Conservation (phyloP, 2,888 invertebrate genomes). For the Drosophila infuscata region DNA sequence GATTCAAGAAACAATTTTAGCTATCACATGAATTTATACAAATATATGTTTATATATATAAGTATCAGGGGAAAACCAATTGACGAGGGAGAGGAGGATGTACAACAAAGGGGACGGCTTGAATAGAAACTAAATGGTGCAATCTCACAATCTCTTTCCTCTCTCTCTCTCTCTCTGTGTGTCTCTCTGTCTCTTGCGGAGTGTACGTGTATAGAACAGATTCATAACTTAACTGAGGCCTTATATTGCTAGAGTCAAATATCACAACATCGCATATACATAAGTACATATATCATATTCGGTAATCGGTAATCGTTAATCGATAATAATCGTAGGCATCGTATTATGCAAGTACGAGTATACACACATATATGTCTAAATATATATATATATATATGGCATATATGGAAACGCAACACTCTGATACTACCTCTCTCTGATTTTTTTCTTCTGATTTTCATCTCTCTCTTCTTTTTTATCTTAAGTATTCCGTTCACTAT, state of each 20-base stretch:
- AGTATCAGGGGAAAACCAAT: slow-evolving; percentile 46
- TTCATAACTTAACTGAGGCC: slow-evolving; percentile 41
- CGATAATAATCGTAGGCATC: slow-evolving; percentile 48
- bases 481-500: slow-evolving; percentile 13
- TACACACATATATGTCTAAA: slow-evolving; percentile 3
- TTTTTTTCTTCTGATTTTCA: background rate
- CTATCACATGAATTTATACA: slow-evolving; percentile 58
- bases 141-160: background rate
- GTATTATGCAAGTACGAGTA: slow-evolving; percentile 8
- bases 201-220: slow-evolving; percentile 8
- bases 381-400: slow-evolving; percentile 7
- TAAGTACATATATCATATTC: slow-evolving; percentile 53
- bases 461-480: slow-evolving; percentile 9
- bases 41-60: background rate
- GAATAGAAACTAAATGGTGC: slow-evolving; percentile 30
- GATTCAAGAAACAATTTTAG: slow-evolving; percentile 27
- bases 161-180: background rate
- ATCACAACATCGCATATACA: slow-evolving; percentile 69
- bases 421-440: slow-evolving; percentile 8
- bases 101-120: slow-evolving; percentile 38
- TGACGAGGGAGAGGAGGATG: slow-evolving; percentile 2
- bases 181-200: background rate
- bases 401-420: slow-evolving; percentile 29
- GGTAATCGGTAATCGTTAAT: slow-evolving; percentile 43
- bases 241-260: slow-evolving; percentile 65